phyloP scores from a whole-genome alignment of 2,888 invertebrate genomes.

The Eristalis pertinax region DNA sequence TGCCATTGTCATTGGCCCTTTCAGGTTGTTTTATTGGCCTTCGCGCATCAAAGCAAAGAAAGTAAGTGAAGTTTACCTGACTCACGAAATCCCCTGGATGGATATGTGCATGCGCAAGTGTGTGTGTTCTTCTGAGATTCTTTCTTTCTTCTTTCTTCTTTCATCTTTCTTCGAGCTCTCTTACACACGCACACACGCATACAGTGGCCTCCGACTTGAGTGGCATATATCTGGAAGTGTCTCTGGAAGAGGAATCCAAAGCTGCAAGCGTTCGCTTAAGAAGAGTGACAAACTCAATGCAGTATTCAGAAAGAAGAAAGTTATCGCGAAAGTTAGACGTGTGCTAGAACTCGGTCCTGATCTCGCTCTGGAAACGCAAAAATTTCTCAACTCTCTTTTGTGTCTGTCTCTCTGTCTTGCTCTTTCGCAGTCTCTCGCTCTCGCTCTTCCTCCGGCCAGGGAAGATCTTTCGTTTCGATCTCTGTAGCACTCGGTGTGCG shows the following conservation, averaged over 20 bases:
- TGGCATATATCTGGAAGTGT: slow-evolving; percentile 26
- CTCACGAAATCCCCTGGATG: slow-evolving; percentile 56
- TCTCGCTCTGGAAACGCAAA: slow-evolving; percentile 20
- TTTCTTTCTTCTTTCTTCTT: slow-evolving; percentile 35
- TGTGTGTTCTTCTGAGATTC: slow-evolving; percentile 31
- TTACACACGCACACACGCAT: slow-evolving; percentile 14
- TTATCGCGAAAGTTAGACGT: slow-evolving; percentile 79
- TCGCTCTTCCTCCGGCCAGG: slow-evolving; percentile 19
- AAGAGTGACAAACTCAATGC: slow-evolving; percentile 77
- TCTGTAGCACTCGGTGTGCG: slow-evolving; percentile 31
- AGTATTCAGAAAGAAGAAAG: slow-evolving; percentile 80
- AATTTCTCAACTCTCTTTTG: background rate
- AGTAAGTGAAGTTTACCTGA: slow-evolving; percentile 63
- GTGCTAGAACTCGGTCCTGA: slow-evolving; percentile 56
- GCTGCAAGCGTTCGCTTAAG: slow-evolving; percentile 75
- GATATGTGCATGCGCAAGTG: background rate
- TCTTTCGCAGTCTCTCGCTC: background rate
- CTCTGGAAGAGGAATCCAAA: slow-evolving; percentile 55
- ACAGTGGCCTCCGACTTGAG: slow-evolving; percentile 17
- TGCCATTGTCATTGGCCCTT: background rate
- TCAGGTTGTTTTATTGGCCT: slow-evolving; percentile 32
- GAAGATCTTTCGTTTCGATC: slow-evolving; percentile 22
- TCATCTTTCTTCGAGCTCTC: background rate
- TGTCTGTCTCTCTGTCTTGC: background rate
- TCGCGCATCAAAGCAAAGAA: slow-evolving; percentile 47